A percentile compares a stretch with the other conserved stretches of the same genome.
These are phyloP conservation scores for Physella acuta DNA, from an alignment of 1,140 invertebrate genomes.

Conservation along the genomic window DNA sequence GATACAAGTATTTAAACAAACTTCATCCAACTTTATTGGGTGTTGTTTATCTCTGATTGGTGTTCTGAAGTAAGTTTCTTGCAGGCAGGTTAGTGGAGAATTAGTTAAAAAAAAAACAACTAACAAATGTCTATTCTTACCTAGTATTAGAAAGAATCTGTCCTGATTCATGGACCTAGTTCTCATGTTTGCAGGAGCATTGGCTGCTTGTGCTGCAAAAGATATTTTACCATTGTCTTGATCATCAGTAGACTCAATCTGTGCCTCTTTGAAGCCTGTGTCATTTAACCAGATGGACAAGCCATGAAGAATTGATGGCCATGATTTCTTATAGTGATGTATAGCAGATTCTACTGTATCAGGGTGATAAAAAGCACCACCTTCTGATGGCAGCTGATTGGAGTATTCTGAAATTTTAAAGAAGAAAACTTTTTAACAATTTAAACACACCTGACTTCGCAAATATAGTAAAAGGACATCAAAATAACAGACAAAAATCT, in stretches of 20 bases:
- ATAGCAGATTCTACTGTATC: slow-evolving; percentile 92
- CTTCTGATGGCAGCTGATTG: slow-evolving; percentile 90
- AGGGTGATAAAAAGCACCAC: slow-evolving; percentile 94
- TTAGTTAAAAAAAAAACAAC: too few relatives aligned
- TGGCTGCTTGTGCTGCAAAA: slow-evolving; percentile 33
- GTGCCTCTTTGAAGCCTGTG: slow-evolving; percentile 59
- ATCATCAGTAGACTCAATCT: slow-evolving; percentile 31
- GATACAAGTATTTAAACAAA: too few relatives aligned
- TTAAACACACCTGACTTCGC: too few relatives aligned
- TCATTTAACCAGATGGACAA: slow-evolving; percentile 81
- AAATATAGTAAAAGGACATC: too few relatives aligned
- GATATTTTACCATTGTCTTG: slow-evolving; percentile 27
- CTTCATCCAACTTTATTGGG: too few relatives aligned
- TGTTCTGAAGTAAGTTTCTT: too few relatives aligned
- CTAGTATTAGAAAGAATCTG: slow-evolving; percentile 87
- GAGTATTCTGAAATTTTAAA: slow-evolving; percentile 83
- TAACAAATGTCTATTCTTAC: too few relatives aligned
- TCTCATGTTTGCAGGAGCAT: slow-evolving; percentile 54
- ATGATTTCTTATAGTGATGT: slow-evolving; percentile 85
- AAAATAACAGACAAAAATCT: too few relatives aligned
- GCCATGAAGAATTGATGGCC: slow-evolving; percentile 93
- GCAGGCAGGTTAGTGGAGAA: too few relatives aligned
- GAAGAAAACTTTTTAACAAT: too few relatives aligned
- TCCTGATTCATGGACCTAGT: slow-evolving; percentile 62
- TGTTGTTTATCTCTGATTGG: too few relatives aligned